These are phyloP conservation scores for Scrobipalpa atriplicella DNA, from an alignment of 2,888 invertebrate genomes.

Conservation along the genomic window DNA sequence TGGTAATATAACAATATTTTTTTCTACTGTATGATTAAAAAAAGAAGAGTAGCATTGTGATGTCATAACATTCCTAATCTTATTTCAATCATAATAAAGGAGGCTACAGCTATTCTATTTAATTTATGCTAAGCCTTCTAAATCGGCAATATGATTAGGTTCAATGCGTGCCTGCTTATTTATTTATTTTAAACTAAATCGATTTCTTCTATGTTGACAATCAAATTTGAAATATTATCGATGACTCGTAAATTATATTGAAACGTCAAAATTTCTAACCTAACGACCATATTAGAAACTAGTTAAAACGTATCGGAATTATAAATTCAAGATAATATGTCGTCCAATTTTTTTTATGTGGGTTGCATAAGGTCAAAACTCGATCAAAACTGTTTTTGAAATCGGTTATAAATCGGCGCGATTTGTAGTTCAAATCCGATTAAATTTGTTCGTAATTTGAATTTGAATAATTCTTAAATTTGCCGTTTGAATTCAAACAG, in stretches of 20 bases:
- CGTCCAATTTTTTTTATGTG: conserved; percentile 13
- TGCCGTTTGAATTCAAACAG: conserved; percentile 35
- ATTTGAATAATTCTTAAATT: conserved; percentile 47
- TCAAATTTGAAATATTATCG: conserved; percentile 23
- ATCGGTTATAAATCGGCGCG: conserved; percentile 37
- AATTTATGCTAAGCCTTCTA: conserved; percentile 9
- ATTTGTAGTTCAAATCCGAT: conserved; percentile 47
- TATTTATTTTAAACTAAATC: conserved; percentile 22
- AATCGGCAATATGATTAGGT: conserved; percentile 8
- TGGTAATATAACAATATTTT: too few relatives aligned
- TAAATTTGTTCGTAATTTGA: conserved; percentile 49
- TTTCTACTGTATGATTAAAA: not conserved
- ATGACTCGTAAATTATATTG: not conserved
- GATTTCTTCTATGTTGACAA: conserved; percentile 27
- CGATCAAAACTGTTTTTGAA: conserved; percentile 30
- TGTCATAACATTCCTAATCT: not conserved
- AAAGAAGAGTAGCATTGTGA: not conserved
- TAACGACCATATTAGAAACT: not conserved
- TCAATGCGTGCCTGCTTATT: not conserved
- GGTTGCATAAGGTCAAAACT: conserved; percentile 30
- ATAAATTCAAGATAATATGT: conserved; percentile 16
- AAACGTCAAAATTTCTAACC: conserved; percentile 8
- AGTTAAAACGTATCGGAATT: conserved; percentile 6
- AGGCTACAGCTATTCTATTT: not conserved
- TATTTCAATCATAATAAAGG: not conserved